These are phyloP conservation scores for Agrochola litura DNA, from an alignment of 2,888 invertebrate species.

Conservation along the genomic window DNA sequence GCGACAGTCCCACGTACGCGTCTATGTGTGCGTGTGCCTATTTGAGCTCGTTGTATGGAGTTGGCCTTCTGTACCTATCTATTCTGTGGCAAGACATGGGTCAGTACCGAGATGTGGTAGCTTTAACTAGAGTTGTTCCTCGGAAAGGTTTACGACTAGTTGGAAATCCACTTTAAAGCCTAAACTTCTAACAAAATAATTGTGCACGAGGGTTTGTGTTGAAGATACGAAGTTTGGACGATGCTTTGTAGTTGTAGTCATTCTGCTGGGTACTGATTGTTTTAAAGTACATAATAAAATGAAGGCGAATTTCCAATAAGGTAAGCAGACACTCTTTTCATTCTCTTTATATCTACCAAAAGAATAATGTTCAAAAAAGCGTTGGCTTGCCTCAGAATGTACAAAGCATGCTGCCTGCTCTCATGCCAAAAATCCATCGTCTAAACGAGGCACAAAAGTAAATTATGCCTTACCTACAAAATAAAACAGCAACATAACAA, in stretches of 20 bases:
- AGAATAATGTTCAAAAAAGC: neutral
- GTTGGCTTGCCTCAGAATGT: constrained; percentile 18
- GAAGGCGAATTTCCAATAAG: neutral
- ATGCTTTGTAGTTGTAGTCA: constrained; percentile 7
- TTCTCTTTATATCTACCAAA: neutral
- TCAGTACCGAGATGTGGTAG: constrained; percentile 42
- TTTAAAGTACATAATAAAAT: neutral
- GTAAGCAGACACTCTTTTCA: neutral
- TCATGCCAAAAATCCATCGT: constrained; percentile 22
- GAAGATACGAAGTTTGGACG: constrained; percentile 30
- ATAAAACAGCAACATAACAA: constrained; percentile 35
- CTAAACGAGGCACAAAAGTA: constrained; percentile 23
- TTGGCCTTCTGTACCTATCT: neutral
- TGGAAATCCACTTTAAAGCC: constrained; percentile 48
- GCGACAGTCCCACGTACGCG: too few relatives aligned
- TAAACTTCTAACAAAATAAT: constrained; percentile 55
- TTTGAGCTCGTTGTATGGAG: neutral
- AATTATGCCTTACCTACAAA: constrained; percentile 26
- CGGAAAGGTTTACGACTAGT: constrained; percentile 53
- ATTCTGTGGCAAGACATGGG: constrained; percentile 14
- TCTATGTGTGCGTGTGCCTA: neutral
- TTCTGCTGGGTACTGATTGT: neutral
- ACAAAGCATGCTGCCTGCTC: neutral
- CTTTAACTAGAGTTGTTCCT: constrained; percentile 43
- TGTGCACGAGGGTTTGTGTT: constrained; percentile 20